These are phyloP conservation scores for Myiopsitta monachus DNA, from an alignment of 2,113 vertebrate species.

Conservation along the genomic window DNA sequence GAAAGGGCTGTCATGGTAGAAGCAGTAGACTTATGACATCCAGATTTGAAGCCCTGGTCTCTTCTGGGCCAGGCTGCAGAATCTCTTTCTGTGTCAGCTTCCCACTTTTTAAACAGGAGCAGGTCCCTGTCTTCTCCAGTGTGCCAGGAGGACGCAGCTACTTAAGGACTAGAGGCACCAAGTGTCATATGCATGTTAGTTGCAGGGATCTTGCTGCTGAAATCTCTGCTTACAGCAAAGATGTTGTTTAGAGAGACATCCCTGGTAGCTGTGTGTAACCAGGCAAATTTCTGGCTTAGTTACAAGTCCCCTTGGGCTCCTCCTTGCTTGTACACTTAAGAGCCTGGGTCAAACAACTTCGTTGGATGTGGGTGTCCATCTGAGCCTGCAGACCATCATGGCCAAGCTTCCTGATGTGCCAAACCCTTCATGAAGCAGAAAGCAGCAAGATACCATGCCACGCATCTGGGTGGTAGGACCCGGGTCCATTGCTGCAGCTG, in stretches of 20 bases:
- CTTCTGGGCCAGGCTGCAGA: background rate
- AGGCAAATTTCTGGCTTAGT: background rate
- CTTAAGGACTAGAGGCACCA: background rate
- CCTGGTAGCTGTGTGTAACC: background rate
- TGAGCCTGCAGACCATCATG: background rate
- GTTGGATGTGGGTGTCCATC: background rate
- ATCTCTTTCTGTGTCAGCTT: background rate
- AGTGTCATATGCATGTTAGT: background rate
- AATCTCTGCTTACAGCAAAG: background rate
- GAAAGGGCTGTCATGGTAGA: background rate
- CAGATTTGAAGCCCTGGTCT: background rate
- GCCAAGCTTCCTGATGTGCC: rapidly evolving
- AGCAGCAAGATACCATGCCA: background rate
- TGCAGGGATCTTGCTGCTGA: background rate
- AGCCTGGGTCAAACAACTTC: no score
- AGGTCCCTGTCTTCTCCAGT: background rate
- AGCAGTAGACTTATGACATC: background rate
- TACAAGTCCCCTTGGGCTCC: background rate
- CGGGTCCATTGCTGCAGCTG: background rate
- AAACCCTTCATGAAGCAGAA: background rate
- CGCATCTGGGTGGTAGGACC: background rate
- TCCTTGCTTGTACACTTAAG: rapidly evolving
- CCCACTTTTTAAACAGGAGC: background rate
- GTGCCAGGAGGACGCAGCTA: background rate
- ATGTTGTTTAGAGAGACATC: background rate